Evolutionary conservation across 2,888 invertebrate species (phyloP).

Genomic region (Mechanitis messenoides): DNA sequence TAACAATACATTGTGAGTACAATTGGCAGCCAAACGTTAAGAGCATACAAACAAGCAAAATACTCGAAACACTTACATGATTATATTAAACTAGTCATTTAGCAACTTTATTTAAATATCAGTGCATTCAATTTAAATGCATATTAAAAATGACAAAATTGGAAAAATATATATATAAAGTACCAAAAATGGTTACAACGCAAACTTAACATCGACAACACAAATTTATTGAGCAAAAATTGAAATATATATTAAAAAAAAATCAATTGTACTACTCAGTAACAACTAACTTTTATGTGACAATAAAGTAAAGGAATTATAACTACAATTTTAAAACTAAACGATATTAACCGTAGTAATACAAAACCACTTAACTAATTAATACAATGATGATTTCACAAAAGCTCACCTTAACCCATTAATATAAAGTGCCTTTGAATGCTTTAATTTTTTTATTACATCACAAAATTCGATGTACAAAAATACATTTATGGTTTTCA

Average conservation of each 20-base stretch:
- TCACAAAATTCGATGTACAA: slow-evolving; percentile 21
- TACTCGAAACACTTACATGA: slow-evolving; percentile 29
- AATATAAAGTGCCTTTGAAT: not conserved
- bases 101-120: slow-evolving; percentile 35
- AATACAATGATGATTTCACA: slow-evolving; percentile 23
- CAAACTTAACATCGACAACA: slow-evolving; percentile 39
- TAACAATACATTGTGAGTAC: slow-evolving; percentile 55
- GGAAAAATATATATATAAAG: slow-evolving; percentile 26
- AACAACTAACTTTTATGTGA: slow-evolving; percentile 15
- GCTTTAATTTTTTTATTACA: slow-evolving; percentile 14
- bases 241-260: slow-evolving; percentile 39
- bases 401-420: slow-evolving; percentile 7
- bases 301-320: slow-evolving; percentile 37
- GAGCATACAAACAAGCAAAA: slow-evolving; percentile 32
- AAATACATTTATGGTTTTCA: slow-evolving; percentile 19
- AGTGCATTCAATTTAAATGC: slow-evolving; percentile 34
- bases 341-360: slow-evolving; percentile 8
- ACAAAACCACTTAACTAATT: slow-evolving; percentile 12
- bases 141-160: slow-evolving; percentile 36
- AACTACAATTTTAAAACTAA: slow-evolving; percentile 47
- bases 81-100: slow-evolving; percentile 28
- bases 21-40: slow-evolving; percentile 50
- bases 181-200: slow-evolving; percentile 33
- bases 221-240: slow-evolving; percentile 65
- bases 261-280: slow-evolving; percentile 56